Conservation (phyloP, 2,888 invertebrate species). For the Hemaris fuciformis region DNA sequence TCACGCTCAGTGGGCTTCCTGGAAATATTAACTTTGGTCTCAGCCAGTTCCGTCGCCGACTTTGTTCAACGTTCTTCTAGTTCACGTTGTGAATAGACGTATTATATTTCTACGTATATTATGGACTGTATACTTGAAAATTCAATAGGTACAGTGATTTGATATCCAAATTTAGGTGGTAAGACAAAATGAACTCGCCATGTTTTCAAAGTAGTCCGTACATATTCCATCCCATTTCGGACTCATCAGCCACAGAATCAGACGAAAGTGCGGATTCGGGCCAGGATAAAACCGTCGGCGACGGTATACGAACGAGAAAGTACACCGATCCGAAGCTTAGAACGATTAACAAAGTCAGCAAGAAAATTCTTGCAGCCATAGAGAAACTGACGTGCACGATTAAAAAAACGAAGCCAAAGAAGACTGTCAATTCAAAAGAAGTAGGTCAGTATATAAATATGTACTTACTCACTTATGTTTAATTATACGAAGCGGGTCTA, state of each 20-base stretch:
- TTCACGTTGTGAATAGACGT: slow-evolving; percentile 51
- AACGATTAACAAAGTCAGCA: slow-evolving; percentile 77
- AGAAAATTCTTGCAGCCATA: slow-evolving; percentile 71
- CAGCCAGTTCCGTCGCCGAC: slow-evolving; percentile 59
- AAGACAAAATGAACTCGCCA: slow-evolving; percentile 61
- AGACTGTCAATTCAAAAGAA: background rate
- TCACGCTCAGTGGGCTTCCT: slow-evolving; percentile 52
- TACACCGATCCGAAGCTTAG: slow-evolving; percentile 73
- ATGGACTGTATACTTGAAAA: background rate
- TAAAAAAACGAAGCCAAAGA: slow-evolving; percentile 45
- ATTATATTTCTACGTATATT: slow-evolving; percentile 10
- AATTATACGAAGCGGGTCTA: no score
- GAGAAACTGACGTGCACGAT: slow-evolving; percentile 72
- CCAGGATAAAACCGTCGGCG: slow-evolving; percentile 60
- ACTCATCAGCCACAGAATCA: slow-evolving; percentile 73
- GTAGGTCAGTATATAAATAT: slow-evolving; percentile 10
- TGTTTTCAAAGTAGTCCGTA: slow-evolving; percentile 68
- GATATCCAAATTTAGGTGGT: slow-evolving; percentile 17
- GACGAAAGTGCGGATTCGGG: slow-evolving; percentile 71
- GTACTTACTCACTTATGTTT: no score
- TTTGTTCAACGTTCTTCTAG: slow-evolving; percentile 53
- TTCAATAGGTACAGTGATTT: background rate
- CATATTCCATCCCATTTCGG: slow-evolving; percentile 72
- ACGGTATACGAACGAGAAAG: slow-evolving; percentile 63
- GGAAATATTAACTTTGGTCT: slow-evolving; percentile 49